Evolutionary conservation across 2,797 vertebrate species (phyloP).

Genomic region (Neosilurus hyrtlii): DNA sequence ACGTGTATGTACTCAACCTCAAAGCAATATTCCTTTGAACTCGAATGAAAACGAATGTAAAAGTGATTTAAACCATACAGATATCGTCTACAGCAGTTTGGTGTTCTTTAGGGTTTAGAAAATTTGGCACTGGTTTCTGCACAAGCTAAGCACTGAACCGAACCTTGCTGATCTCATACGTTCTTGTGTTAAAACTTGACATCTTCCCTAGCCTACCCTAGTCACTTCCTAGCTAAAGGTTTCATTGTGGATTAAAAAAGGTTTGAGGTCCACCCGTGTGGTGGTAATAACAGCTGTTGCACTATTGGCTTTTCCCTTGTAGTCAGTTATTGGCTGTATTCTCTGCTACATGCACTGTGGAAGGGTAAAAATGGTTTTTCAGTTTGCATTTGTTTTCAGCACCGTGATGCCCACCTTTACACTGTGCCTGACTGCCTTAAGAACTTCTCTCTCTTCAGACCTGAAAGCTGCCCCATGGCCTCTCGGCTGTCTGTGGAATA

Average conservation of each 20-base stretch:
- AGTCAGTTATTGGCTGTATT: background rate
- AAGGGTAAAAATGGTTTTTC: background rate
- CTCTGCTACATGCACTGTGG: background rate
- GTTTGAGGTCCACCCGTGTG: background rate
- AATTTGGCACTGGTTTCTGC: background rate
- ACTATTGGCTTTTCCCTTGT: background rate
- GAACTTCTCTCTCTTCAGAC: background rate
- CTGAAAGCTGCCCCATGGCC: background rate
- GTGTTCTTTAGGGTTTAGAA: background rate
- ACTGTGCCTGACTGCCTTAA: background rate
- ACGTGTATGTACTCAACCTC: background rate
- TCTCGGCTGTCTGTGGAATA: background rate
- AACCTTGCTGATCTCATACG: background rate
- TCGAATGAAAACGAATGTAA: background rate
- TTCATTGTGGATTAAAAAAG: background rate
- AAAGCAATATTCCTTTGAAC: background rate
- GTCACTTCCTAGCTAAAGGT: background rate
- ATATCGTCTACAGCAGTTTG: background rate
- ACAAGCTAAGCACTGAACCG: background rate
- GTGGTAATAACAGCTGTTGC: slow-evolving; percentile 16
- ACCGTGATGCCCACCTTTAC: background rate
- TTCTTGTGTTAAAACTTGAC: background rate
- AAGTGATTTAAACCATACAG: background rate
- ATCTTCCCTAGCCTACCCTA: background rate
- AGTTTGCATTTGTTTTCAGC: slow-evolving; percentile 1